Evolutionary conservation across 2,888 invertebrate genomes (phyloP), one percentile per base, ranked within the genome.

Genomic region (Oscheius myriophilus): DNA sequence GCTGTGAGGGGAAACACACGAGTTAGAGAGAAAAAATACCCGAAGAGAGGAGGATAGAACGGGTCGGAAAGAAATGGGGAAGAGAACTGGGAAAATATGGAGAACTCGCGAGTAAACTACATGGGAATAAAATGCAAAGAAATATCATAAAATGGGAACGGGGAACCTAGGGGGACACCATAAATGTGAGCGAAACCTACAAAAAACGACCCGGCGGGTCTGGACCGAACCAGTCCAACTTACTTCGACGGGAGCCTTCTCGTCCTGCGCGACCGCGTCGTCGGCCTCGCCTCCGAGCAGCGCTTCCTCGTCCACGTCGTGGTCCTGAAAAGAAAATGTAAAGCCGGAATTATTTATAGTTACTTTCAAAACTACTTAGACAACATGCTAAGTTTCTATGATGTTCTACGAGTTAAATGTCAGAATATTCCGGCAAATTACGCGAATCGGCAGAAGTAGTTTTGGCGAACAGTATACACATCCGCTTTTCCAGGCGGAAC

Each of bases 241-340:
- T 61, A 61, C 61, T 61, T 61, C 49, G 26, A 26, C 46, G 46
- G 61, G 49, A 18, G 33, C 46, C 18, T 61, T 61, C 18, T 61
- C 61, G 25, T 49, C n/a, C 33, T 33, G 33, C 33, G 9, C 33
- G 33, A 16, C n/a, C n/a, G 41, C 41, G 9, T 55, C 42, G 18
- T 33, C 42, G 21, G 49, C 33, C 9, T 45, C 46, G 39, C 49
- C 61, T 16, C n/a, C 61, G n/a, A 61, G 39, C 26, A 61, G 25
- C 2, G 61, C 61, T 7, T 61, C 42, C 25, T 57, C 61, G 33
- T 61, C 61, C 14, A 61, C 6, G 33, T 46, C 61, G 42, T 58
- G 58, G 33, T 61, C 61, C 61, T 61, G 33, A 26, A 59, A 61
- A 12, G n/a, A 12, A n/a, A 12, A 25, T 25, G 6, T n/a, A n/a